phyloP scores from a whole-genome alignment of 2,888 invertebrate species.

The Meandrusa payeni region DNA sequence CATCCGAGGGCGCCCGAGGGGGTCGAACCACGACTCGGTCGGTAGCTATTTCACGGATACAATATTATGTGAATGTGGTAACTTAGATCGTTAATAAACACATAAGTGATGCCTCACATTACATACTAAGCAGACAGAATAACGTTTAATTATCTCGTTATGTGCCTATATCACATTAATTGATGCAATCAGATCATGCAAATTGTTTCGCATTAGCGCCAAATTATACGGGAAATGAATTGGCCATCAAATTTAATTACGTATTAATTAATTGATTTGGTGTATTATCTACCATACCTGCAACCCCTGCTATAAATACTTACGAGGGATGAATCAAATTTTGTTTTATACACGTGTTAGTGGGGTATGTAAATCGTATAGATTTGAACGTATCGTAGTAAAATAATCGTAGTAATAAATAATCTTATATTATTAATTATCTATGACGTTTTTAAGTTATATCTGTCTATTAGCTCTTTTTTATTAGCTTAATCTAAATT shows the following conservation, averaged over 20 bases:
- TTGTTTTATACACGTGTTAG: no score
- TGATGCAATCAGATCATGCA: slow-evolving; percentile 25
- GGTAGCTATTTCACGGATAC: no score
- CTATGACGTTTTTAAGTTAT: no score
- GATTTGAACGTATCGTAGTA: no score
- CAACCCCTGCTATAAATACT: slow-evolving; percentile 3
- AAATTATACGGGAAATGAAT: slow-evolving; percentile 25
- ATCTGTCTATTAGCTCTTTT: no score
- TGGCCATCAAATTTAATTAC: slow-evolving; percentile 24
- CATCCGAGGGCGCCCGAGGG: no score
- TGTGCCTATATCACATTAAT: slow-evolving; percentile 20
- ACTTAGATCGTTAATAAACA: background rate
- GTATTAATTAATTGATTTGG: slow-evolving; percentile 22
- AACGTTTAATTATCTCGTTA: slow-evolving; percentile 22
- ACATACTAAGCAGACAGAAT: slow-evolving; percentile 14
- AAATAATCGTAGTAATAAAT: no score
- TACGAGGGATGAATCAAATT: slow-evolving; percentile 3
- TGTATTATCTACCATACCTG: background rate
- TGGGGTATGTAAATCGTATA: no score
- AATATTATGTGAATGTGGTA: background rate
- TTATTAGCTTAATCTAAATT: no score
- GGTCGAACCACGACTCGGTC: no score
- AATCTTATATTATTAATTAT: no score
- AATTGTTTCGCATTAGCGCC: slow-evolving; percentile 25
- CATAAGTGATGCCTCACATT: background rate